These are phyloP conservation scores for Drosophila prostipennis DNA, from an alignment of 2,888 invertebrate genomes.

Conservation along the genomic window DNA sequence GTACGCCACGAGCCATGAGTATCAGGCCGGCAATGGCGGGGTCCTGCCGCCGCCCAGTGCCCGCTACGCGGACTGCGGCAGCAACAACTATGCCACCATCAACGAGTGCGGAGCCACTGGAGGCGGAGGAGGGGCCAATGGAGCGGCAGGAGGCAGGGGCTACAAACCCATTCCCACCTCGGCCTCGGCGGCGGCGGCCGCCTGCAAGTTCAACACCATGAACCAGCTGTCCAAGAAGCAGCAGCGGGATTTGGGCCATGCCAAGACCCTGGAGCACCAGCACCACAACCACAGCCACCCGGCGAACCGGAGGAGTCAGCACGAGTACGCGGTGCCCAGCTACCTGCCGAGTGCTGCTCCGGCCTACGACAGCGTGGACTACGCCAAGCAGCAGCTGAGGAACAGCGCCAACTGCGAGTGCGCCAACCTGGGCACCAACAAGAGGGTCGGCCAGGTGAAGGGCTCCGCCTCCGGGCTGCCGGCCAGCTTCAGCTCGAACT, in stretches of 20 bases:
- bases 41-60: conserved; percentile 50
- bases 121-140: background rate
- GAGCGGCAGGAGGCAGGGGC: conserved; percentile 54
- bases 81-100: conserved; percentile 83
- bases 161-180: conserved; percentile 81
- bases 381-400: conserved; percentile 70
- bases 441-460: conserved; percentile 44
- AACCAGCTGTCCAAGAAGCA: conserved; percentile 79
- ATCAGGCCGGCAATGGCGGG: conserved; percentile 55
- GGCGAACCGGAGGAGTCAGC: conserved; percentile 79
- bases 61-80: conserved; percentile 78
- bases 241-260: conserved; percentile 59
- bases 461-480: conserved; percentile 58
- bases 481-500: conserved; percentile 82
- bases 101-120: conserved; percentile 75
- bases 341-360: conserved; percentile 70
- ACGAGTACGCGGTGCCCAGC: conserved; percentile 84
- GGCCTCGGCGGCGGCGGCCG: conserved; percentile 76
- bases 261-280: conserved; percentile 81
- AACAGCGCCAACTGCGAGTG: conserved; percentile 71
- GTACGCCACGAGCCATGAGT: conserved; percentile 87
- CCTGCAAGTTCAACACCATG: conserved; percentile 82
- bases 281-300: conserved; percentile 73
- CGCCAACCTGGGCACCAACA: conserved; percentile 57
- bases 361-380: conserved; percentile 80